Conservation (phyloP, 1,140 invertebrate genomes). For the Drosophila mauritiana region DNA sequence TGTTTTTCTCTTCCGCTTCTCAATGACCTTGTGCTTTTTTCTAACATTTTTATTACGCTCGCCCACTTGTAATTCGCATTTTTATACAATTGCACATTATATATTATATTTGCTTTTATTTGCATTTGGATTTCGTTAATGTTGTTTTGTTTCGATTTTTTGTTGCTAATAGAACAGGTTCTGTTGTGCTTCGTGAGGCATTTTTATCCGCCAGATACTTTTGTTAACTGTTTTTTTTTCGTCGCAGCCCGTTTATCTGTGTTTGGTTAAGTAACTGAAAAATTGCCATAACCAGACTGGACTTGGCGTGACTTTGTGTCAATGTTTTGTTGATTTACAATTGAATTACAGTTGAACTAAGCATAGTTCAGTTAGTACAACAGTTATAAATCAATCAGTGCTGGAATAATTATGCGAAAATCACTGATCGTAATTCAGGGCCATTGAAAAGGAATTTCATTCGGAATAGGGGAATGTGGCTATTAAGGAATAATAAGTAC, state of each 20-base stretch:
- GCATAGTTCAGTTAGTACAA: conserved; percentile 36
- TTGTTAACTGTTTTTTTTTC: conserved; percentile 59
- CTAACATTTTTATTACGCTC: conserved; percentile 48
- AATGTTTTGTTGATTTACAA: conserved; percentile 35
- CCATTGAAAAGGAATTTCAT: background rate
- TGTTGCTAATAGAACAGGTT: conserved; percentile 41
- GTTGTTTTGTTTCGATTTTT: conserved; percentile 18
- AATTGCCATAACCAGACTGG: conserved; percentile 25
- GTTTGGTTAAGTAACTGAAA: conserved; percentile 43
- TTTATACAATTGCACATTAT: conserved; percentile 71
- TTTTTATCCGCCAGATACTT: conserved; percentile 60
- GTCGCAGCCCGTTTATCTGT: conserved; percentile 3
- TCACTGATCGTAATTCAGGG: conserved; percentile 4
- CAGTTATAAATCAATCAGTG: conserved; percentile 49
- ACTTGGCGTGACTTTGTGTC: conserved; percentile 50
- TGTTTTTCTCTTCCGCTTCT: conserved; percentile 76
- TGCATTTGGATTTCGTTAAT: conserved; percentile 27
- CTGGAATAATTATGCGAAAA: conserved; percentile 20
- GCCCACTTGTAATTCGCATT: conserved; percentile 79
- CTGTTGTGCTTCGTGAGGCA: conserved; percentile 23
- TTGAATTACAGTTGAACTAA: conserved; percentile 21
- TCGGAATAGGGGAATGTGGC: background rate
- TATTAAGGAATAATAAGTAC: background rate
- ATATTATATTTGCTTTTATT: conserved; percentile 54
- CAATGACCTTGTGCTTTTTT: conserved; percentile 72